These are phyloP conservation scores for Caiman crocodilus DNA, from an alignment of 2,797 vertebrate species.

Conservation along the genomic window DNA sequence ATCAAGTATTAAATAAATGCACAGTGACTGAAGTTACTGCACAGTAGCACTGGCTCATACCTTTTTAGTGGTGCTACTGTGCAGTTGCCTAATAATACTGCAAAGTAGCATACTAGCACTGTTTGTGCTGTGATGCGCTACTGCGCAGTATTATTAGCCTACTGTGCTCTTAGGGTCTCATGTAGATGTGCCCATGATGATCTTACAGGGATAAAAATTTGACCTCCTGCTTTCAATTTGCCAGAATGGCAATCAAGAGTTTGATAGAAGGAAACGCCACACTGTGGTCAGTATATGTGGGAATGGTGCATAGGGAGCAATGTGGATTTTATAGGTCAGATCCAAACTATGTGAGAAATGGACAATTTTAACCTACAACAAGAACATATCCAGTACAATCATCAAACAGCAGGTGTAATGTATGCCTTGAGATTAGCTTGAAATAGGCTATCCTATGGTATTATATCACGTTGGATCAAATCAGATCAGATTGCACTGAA, in stretches of 20 bases:
- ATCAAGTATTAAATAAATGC: too few relatives aligned
- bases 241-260: background rate
- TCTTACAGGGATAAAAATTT: background rate
- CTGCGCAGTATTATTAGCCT: too few relatives aligned
- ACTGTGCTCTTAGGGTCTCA: too few relatives aligned
- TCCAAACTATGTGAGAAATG: background rate
- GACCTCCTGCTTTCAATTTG: background rate
- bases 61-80: too few relatives aligned
- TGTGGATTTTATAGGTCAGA: background rate
- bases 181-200: too few relatives aligned
- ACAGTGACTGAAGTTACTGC: too few relatives aligned
- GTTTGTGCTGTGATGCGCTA: too few relatives aligned
- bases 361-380: background rate
- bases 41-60: too few relatives aligned
- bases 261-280: background rate
- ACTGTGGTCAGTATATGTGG: rapidly evolving
- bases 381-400: background rate
- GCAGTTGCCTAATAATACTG: too few relatives aligned
- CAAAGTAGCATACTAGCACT: too few relatives aligned
- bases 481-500: background rate
- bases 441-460: too few relatives aligned
- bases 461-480: background rate
- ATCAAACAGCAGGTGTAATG: background rate
- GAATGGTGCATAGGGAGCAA: background rate
- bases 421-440: background rate